Evolutionary conservation across 2,113 vertebrate species (phyloP).

Genomic region (Sakesphorus luctuosus): DNA sequence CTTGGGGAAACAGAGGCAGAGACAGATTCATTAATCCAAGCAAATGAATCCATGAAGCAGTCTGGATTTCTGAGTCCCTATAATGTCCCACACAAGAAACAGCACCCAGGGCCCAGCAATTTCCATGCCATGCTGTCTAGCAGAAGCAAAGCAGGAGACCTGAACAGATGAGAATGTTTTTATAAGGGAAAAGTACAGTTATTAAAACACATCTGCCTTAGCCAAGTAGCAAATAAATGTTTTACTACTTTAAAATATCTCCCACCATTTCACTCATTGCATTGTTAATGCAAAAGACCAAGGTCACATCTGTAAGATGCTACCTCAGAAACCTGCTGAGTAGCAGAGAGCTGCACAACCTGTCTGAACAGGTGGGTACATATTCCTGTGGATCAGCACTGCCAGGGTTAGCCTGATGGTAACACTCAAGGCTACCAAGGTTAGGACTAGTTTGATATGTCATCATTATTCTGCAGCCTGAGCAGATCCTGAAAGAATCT

Average conservation of each 20-base stretch:
- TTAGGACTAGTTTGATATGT: neutral
- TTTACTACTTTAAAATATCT: neutral
- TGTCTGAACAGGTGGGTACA: neutral
- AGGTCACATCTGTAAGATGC: neutral
- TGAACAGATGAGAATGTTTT: neutral
- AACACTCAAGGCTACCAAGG: neutral
- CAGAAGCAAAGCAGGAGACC: neutral
- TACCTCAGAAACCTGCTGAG: neutral
- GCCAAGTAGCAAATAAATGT: neutral
- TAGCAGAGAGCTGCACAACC: neutral
- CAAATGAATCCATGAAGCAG: constrained; percentile 1
- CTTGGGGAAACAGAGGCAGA: constrained; percentile 52
- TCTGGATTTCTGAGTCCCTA: neutral
- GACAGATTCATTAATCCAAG: constrained; percentile 35
- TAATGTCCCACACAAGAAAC: neutral
- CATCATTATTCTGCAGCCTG: neutral
- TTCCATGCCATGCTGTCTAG: neutral
- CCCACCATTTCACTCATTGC: neutral
- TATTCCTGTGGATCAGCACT: neutral
- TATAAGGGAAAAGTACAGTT: neutral
- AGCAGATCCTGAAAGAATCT: neutral
- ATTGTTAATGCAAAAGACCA: neutral
- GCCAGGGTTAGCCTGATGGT: neutral
- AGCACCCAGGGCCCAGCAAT: neutral
- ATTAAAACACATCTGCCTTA: neutral